Evolutionary conservation across 2,113 vertebrate species (phyloP), one percentile per base, ranked within the genome.

Genomic region (Sceloporus tristichus): DNA sequence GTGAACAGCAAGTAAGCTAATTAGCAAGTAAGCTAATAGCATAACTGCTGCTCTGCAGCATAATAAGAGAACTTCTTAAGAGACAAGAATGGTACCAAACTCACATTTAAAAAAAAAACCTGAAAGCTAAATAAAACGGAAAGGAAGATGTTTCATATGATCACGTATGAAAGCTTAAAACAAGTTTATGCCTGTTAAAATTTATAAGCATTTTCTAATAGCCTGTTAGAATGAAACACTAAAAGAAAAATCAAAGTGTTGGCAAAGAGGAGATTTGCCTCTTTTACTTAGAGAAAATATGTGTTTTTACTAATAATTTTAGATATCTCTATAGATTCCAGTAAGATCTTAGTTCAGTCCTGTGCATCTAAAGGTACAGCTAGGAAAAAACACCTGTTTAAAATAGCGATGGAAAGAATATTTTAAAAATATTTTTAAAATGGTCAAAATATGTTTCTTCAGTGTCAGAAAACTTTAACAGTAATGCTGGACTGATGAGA

Each of bases 251-350:
- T 87, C 66, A 71, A 8, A 65, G 9, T 90, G 1, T 16, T 81
- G 66, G 83, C 76, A 85, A 82, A 89, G n/a, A 74, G 40, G 86
- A 78, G 40, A 71, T 27, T 11, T 38, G 0, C 79, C 89, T 89
- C 85, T 82, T 87, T 42, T 90, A 54, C 87, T 89, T 83, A 62
- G 40, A 48, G 27, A n/a, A 88, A 42, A 21, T 14, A 86, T 82
- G 90, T 85, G 88, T 87, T 82, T 29, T 0, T 16, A 91, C 78
- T 79, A 78, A 29, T 82, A 87, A 10, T 65, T 85, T 82, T 89
- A 70, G 19, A 19, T 25, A 59, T 13, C 85, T 87, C 85, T 87
- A 62, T 62, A 62, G 59, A 62, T 16, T 62, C 59, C 59, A 62
- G 59, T 14, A 62, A 62, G 13, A 62, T 62, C 59, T 13, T 13